A percentile compares a stretch with the other conserved stretches of the same genome.
Evolutionary conservation across 2,888 invertebrate species (phyloP).

Genomic region (Hypsopygia costalis): DNA sequence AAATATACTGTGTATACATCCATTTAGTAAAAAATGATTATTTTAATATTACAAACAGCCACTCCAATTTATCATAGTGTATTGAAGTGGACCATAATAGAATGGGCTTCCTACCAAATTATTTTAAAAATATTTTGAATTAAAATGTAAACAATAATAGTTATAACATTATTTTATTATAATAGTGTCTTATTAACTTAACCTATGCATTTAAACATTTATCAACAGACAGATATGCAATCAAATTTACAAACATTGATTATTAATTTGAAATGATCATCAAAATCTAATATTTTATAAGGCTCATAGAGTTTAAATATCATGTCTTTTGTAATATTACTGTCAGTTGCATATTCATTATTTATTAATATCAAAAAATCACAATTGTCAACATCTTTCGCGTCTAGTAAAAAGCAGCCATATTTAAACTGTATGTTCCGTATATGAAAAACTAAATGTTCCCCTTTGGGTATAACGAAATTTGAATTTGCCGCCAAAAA

Average conservation of each 20-base stretch:
- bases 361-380: conserved; percentile 50
- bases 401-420: conserved; percentile 50
- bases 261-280: conserved; percentile 38
- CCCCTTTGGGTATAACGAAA: conserved; percentile 57
- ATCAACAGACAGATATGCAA: conserved; percentile 24
- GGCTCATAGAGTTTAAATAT: conserved; percentile 59
- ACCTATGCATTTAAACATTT: no score
- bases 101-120: no score
- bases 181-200: no score
- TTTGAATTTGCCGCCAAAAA: conserved; percentile 66
- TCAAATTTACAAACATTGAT: conserved; percentile 67
- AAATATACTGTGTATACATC: no score
- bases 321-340: conserved; percentile 30
- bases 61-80: no score
- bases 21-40: no score
- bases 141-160: no score
- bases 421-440: conserved; percentile 44
- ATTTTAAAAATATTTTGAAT: no score
- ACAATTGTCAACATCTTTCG: conserved; percentile 35
- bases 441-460: conserved; percentile 43
- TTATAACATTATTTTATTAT: no score
- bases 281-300: conserved; percentile 37
- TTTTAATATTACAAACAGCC: no score
- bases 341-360: conserved; percentile 36
- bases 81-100: no score